Evolutionary conservation across 2,888 invertebrate species (phyloP).

Genomic region (Netelia fuscicornis): DNA sequence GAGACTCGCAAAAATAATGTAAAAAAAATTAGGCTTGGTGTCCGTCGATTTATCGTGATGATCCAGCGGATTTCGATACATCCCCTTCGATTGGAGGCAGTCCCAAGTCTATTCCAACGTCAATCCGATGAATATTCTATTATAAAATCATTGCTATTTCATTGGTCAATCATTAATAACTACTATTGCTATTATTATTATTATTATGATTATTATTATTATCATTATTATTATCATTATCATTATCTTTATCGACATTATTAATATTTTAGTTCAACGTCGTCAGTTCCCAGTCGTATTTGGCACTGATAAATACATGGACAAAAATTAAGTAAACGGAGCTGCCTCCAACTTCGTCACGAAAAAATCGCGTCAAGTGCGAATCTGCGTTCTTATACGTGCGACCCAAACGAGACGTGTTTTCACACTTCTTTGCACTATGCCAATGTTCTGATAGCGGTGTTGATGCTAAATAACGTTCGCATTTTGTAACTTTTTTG

Average conservation of each 20-base stretch:
- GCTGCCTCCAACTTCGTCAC: conserved; percentile 66
- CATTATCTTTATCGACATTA: not conserved
- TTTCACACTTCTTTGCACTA: conserved; percentile 34
- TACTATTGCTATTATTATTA: not conserved
- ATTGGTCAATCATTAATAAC: not conserved
- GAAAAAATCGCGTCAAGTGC: conserved; percentile 64
- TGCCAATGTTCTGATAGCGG: conserved; percentile 45
- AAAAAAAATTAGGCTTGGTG: conserved; percentile 56
- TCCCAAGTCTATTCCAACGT: conserved; percentile 36
- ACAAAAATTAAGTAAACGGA: conserved; percentile 12
- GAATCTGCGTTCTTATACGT: conserved; percentile 58
- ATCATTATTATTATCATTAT: too few relatives aligned
- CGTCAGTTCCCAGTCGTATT: conserved; percentile 10
- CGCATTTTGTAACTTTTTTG: conserved; percentile 29
- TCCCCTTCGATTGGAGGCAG: conserved; percentile 62
- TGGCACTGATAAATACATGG: not conserved
- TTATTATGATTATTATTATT: conserved; percentile 6
- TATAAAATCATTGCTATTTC: not conserved
- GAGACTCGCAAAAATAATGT: conserved; percentile 62
- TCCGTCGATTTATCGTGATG: conserved; percentile 64
- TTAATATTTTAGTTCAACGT: not conserved
- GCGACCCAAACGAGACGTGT: conserved; percentile 60
- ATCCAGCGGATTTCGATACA: conserved; percentile 58
- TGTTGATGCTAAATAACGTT: conserved; percentile 54
- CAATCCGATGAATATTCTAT: conserved; percentile 9